phyloP scores from a whole-genome alignment of 1,140 invertebrate species.

The Mactra quadrangularis region DNA sequence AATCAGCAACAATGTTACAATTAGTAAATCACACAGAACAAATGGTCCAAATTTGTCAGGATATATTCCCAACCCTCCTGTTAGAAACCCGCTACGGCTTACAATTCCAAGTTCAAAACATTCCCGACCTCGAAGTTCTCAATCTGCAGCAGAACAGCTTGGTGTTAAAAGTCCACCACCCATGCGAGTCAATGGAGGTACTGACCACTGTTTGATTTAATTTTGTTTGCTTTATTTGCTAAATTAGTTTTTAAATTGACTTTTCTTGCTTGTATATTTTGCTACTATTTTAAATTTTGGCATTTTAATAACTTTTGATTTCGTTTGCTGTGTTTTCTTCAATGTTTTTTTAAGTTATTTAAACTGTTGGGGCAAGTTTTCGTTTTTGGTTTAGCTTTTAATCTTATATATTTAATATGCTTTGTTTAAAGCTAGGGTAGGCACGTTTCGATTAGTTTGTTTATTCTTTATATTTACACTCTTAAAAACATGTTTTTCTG shows the following conservation, averaged over 20 bases:
- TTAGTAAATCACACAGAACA: conserved; percentile 4
- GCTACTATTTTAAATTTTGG: not conserved
- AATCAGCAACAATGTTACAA: conserved; percentile 47
- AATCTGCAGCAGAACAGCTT: conserved; percentile 77
- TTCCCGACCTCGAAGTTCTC: conserved; percentile 33
- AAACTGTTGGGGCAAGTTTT: too few relatives aligned
- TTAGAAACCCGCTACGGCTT: conserved; percentile 53
- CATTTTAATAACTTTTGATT: not conserved
- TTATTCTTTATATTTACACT: too few relatives aligned
- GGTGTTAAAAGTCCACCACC: conserved; percentile 76
- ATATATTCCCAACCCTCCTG: conserved; percentile 61
- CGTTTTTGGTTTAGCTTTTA: too few relatives aligned
- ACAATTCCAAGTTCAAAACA: conserved; percentile 57
- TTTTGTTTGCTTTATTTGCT: not conserved
- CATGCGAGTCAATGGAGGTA: conserved; percentile 74
- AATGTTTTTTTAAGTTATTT: not conserved
- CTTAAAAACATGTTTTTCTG: too few relatives aligned
- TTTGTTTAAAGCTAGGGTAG: too few relatives aligned
- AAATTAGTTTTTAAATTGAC: not conserved
- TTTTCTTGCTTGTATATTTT: conserved; percentile 7
- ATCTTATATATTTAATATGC: too few relatives aligned
- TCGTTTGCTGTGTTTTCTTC: not conserved
- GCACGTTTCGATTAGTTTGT: too few relatives aligned
- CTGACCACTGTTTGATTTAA: conserved; percentile 55
- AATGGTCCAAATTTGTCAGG: conserved; percentile 36